Conservation (phyloP, 2,888 invertebrate species). For the Phasia obesa region DNA sequence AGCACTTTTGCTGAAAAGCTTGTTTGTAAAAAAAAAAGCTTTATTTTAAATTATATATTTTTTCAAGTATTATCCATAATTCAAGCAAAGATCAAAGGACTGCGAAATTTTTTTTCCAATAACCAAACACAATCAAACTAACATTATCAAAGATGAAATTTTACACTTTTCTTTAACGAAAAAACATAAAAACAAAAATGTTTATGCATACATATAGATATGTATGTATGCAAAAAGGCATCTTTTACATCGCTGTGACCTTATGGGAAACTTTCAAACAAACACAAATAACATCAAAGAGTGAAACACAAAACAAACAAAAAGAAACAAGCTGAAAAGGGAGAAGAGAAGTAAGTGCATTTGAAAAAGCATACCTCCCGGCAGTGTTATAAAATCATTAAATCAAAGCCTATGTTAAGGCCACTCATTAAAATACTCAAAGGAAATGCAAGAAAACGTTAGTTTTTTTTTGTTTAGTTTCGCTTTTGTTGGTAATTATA, state of each 20-base stretch:
- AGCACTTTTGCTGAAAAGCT: too few relatives aligned
- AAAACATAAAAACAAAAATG: background rate
- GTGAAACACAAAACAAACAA: background rate
- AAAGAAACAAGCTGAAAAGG: background rate
- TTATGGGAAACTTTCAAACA: constrained; percentile 5
- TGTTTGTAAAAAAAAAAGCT: too few relatives aligned
- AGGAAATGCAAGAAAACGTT: constrained; percentile 23
- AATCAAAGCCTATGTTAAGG: constrained; percentile 57
- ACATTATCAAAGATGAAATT: background rate
- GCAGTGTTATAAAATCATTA: constrained; percentile 37
- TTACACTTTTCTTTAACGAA: background rate
- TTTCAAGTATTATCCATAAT: too few relatives aligned
- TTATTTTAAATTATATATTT: too few relatives aligned
- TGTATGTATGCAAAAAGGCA: too few relatives aligned
- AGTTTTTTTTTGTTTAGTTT: constrained; percentile 31
- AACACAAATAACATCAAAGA: constrained; percentile 32
- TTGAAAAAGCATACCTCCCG: constrained; percentile 32
- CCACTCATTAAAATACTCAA: constrained; percentile 24
- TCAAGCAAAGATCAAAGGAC: too few relatives aligned
- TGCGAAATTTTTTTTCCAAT: background rate
- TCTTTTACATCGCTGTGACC: constrained; percentile 6
- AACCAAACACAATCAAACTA: background rate
- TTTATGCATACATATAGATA: constrained; percentile 2
- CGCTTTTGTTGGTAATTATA: constrained; percentile 42
- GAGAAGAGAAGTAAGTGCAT: background rate